phyloP scores from a whole-genome alignment of 1,140 invertebrate species.

The Patella vulgata region DNA sequence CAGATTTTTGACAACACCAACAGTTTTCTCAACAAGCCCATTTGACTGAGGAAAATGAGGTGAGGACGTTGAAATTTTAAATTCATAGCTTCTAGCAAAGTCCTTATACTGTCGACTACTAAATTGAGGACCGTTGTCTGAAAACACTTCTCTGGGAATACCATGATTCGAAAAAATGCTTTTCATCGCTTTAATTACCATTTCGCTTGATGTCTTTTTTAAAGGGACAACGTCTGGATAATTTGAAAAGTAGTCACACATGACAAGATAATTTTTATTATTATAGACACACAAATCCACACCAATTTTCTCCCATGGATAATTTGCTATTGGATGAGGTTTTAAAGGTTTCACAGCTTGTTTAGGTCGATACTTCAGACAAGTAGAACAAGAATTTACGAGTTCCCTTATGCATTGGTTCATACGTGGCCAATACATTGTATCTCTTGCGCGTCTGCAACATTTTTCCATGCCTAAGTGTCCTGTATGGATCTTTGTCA shows the following conservation, averaged over 20 bases:
- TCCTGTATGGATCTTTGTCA: slow-evolving; percentile 43
- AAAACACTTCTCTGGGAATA: slow-evolving; percentile 58
- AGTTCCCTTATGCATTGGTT: slow-evolving; percentile 64
- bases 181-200: slow-evolving; percentile 19
- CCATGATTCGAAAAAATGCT: slow-evolving; percentile 59
- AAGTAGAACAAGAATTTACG: slow-evolving; percentile 62
- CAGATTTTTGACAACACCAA: neutral
- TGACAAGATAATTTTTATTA: slow-evolving; percentile 23
- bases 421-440: slow-evolving; percentile 32
- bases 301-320: slow-evolving; percentile 22
- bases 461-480: slow-evolving; percentile 6
- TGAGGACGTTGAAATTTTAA: neutral
- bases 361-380: slow-evolving; percentile 33
- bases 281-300: slow-evolving; percentile 31
- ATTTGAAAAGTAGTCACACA: slow-evolving; percentile 38
- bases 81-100: neutral
- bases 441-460: neutral
- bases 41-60: slow-evolving; percentile 3
- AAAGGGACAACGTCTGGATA: slow-evolving; percentile 12
- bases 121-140: slow-evolving; percentile 50
- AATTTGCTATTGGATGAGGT: slow-evolving; percentile 13
- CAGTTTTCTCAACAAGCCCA: slow-evolving; percentile 1
- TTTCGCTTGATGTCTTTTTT: slow-evolving; percentile 2
- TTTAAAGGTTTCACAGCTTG: slow-evolving; percentile 23
- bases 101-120: neutral